Conservation (phyloP, 2,888 invertebrate species). For the Thera obeliscata region DNA sequence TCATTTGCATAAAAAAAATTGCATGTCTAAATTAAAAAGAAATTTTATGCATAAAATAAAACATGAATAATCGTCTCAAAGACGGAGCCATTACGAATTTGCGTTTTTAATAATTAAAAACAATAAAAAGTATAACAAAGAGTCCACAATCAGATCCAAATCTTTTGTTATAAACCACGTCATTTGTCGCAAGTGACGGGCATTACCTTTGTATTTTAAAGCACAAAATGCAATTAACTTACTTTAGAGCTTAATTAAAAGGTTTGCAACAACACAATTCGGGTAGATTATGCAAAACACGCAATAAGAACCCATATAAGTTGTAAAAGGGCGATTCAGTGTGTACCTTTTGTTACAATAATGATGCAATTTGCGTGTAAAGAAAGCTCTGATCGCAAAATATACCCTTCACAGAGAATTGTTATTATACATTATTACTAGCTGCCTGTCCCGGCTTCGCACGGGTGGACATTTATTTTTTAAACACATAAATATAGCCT, state of each 20-base stretch:
- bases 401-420: neutral
- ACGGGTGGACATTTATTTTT: too few species aligned
- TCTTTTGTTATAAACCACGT: conserved; percentile 6
- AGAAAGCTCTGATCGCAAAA: conserved; percentile 1
- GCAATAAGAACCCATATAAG: conserved; percentile 37
- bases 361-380: conserved; percentile 23
- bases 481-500: too few species aligned
- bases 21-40: too few species aligned
- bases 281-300: conserved; percentile 40
- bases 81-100: neutral
- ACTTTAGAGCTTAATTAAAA: conserved; percentile 30
- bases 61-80: neutral
- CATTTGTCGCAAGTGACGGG: conserved; percentile 24
- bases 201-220: conserved; percentile 23
- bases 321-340: conserved; percentile 39
- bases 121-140: conserved; percentile 18
- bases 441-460: too few species aligned
- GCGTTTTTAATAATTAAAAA: neutral
- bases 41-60: too few species aligned
- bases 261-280: conserved; percentile 28
- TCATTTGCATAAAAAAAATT: too few species aligned
- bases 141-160: conserved; percentile 16
- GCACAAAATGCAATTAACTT: conserved; percentile 31
- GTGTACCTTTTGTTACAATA: conserved; percentile 32
- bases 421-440: too few species aligned